Evolutionary conservation across 1,140 invertebrate genomes (phyloP).

Genomic region (Lepidurus arcticus): DNA sequence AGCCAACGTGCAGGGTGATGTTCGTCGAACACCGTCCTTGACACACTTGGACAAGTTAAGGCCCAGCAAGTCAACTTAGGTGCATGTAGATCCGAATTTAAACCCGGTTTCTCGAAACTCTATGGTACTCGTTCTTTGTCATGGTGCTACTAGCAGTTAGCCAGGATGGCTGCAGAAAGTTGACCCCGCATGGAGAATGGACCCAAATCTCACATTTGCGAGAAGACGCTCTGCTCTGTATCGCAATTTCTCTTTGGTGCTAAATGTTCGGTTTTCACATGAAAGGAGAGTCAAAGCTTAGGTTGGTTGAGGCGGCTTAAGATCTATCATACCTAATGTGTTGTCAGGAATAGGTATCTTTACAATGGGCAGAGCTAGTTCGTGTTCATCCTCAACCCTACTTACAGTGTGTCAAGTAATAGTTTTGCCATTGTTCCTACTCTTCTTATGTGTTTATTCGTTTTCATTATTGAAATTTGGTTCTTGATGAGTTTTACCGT

Average conservation of each 20-base stretch:
- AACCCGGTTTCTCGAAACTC: too few relatives aligned
- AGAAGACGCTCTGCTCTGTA: neutral
- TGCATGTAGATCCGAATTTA: neutral
- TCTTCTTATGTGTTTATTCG: neutral
- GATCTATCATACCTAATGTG: neutral
- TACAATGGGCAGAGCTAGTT: constrained; percentile 40
- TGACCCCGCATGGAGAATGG: neutral
- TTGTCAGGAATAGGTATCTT: constrained; percentile 37
- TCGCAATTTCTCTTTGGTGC: neutral
- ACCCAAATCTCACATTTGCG: neutral
- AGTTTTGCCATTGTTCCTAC: neutral
- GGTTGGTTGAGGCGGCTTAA: constrained; percentile 29
- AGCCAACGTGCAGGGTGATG: neutral
- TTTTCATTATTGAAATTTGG: neutral
- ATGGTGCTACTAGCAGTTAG: neutral
- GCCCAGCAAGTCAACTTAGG: neutral
- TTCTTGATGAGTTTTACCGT: neutral
- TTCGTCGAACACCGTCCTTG: neutral
- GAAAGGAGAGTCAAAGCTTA: constrained; percentile 30
- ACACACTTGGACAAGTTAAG: neutral
- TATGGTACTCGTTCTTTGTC: neutral
- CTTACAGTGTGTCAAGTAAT: neutral
- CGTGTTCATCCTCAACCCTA: constrained; percentile 40
- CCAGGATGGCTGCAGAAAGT: neutral
- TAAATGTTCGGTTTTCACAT: constrained; percentile 17